These are phyloP conservation scores for Notolabrus celidotus DNA, from an alignment of 2,797 vertebrate species.

Conservation along the genomic window DNA sequence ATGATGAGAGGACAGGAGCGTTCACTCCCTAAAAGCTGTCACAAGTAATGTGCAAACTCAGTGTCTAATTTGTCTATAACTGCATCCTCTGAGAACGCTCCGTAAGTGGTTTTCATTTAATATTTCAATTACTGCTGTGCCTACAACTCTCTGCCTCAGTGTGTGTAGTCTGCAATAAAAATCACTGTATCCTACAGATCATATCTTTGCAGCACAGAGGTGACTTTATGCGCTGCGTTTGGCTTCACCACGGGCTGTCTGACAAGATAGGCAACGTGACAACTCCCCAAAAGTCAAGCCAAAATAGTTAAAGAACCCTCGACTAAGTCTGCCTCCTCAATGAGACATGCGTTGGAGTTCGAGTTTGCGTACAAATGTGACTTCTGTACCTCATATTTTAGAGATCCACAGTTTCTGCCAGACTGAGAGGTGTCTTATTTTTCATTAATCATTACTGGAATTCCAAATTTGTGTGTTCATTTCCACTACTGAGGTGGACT, in stretches of 20 bases:
- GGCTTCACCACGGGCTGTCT: slow-evolving; percentile 1
- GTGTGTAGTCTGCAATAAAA: slow-evolving; percentile 51
- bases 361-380: too few species aligned
- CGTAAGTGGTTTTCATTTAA: slow-evolving; percentile 71
- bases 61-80: slow-evolving; percentile 55
- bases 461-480: too few species aligned
- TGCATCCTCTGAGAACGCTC: slow-evolving; percentile 57
- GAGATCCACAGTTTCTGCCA: too few species aligned
- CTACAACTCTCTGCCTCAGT: slow-evolving; percentile 36
- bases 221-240: slow-evolving; percentile 26
- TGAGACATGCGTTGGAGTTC: too few species aligned
- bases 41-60: slow-evolving; percentile 57
- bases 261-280: background rate
- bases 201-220: slow-evolving; percentile 31
- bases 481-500: too few species aligned
- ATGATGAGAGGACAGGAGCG: slow-evolving; percentile 24
- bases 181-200: slow-evolving; percentile 46
- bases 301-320: too few species aligned
- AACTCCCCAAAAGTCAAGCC: too few species aligned
- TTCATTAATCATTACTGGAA: too few species aligned
- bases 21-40: slow-evolving; percentile 45
- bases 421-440: too few species aligned
- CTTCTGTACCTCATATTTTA: too few species aligned
- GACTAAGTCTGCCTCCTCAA: too few species aligned
- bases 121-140: slow-evolving; percentile 70